Evolutionary conservation across 2,797 vertebrate genomes (phyloP), one percentile per base, ranked within the genome.

Genomic region (Gouania willdenowi): DNA sequence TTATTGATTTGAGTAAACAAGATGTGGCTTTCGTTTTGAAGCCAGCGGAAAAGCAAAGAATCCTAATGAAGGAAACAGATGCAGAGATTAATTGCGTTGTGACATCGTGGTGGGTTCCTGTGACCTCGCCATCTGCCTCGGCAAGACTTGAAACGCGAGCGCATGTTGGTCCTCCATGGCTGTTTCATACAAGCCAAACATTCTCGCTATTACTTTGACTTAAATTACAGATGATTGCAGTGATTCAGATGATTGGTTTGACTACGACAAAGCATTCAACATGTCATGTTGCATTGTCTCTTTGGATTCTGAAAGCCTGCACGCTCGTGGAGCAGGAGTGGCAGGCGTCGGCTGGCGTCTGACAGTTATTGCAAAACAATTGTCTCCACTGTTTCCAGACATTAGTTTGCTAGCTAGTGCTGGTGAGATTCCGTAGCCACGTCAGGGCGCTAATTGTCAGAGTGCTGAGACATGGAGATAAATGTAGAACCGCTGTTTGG

Each of bases 401-500:
- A 75, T 22, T 72, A 56, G 53, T 29, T 1, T 1, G 3, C 28
- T 34, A 18, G 54, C 69, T n/a, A n/a, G n/a, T n/a, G n/a, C 37
- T 46, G 15, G 9, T 30, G 41, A 39, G 41, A 37, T 17, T 26
- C 20, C 24, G 41, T 11, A 48, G 26, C 9, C 53, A 49, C 65
- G 46, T 63, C 18, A 36, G 21, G 40, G 38, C 29, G 60, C 30
- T 64, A 67, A 68, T 71, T 79, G 60, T 67, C 40, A 43, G 41
- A 59, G 40, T 29, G 35, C 27, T 21, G 37, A 66, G 53, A 71
- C 59, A 55, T 35, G 1, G 59, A 71, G 75, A 73, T 75, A 71
- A 81, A 66, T 38, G 42, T 52, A 54, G 60, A 73, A 54, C 53
- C 24, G 5, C 45, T 26, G 35, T 41, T 46, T 16, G 8, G 42